These are phyloP conservation scores for Dasyurus viverrinus DNA, from an alignment of 2,113 vertebrate genomes.

Conservation along the genomic window DNA sequence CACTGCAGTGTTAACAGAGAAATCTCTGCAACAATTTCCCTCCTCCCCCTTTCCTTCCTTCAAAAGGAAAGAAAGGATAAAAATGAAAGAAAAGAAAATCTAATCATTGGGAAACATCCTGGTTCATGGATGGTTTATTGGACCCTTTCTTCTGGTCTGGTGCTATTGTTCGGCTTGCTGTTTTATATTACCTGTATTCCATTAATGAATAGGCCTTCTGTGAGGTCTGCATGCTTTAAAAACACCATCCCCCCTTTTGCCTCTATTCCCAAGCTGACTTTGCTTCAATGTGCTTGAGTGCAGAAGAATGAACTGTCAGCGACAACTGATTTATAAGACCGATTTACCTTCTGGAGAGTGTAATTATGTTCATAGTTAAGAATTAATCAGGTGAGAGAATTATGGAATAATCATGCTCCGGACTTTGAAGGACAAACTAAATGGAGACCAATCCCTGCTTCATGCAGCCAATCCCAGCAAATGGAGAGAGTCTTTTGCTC, in stretches of 20 bases:
- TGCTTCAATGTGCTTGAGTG: conserved; percentile 52
- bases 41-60: conserved; percentile 36
- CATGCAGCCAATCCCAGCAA: conserved; percentile 40
- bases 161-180: not conserved
- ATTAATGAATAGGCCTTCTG: conserved; percentile 11
- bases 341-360: conserved; percentile 87
- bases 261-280: conserved; percentile 57
- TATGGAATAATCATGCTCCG: conserved; percentile 83
- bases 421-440: conserved; percentile 87
- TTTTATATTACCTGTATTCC: not conserved
- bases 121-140: not conserved
- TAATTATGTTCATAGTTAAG: conserved; percentile 89
- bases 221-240: conserved; percentile 40
- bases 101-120: not conserved
- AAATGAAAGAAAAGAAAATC: not conserved
- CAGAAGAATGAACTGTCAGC: conserved; percentile 80
- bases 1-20: conserved; percentile 43
- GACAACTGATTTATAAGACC: conserved; percentile 85
- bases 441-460: conserved; percentile 61
- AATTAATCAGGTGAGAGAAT: conserved; percentile 88
- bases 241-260: conserved; percentile 18
- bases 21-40: conserved; percentile 18
- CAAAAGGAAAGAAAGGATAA: not conserved
- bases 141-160: not conserved
- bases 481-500: conserved; percentile 60